Base-by-base conservation (phyloP, 2,113 vertebrate species). In the Odontesthes bonariensis region DNA sequence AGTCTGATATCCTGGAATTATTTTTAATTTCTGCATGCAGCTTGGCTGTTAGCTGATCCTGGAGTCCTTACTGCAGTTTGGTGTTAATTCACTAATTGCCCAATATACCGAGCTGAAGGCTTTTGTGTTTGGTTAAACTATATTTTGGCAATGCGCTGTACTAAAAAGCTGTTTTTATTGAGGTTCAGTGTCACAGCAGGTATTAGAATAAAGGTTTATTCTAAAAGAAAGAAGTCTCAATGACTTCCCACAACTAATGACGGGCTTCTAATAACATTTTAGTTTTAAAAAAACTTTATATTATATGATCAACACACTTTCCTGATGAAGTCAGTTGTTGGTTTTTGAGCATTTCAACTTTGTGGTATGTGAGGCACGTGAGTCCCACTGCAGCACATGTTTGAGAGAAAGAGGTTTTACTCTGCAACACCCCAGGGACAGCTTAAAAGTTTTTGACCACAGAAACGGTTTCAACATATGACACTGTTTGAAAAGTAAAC, bases 71-170 rank as follows among this genome's bases (percentile, higher is more conserved):
- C 53, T 20, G 65, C 42, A 46, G 38, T 33, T 23, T 31, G 16
- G 2, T 22, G 47, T 58, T 5, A 19, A 13, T 27, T 63, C 11
- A 59, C 19, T 51, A 20, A 33, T 58, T 46, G 27, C 12, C 56
- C 2, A 23, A 46, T 23, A 67, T 57, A 19, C 46, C 47, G 19
- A 32, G 32, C 19, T 23, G 40, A 63, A 52, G 17, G 6, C 32
- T 16, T 53, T 42, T 6, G 14, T 60, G 44, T 23, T n/a, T 27
- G 35, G 20, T 42, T 35, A 75, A 47, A 75, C n/a, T 67, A 55
- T 11, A 56, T 8, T 32, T 69, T 47, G 20, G 42, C 32, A 11
- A 46, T 47, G 19, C 40, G 9, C 17, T 22, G 19, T 27, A 20
- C 46, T 53, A 13, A 60, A 23, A 70, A 51, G 17, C 10, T 32